Base-by-base conservation (phyloP, 2,888 invertebrate species). In the Esperia sulphurella region DNA sequence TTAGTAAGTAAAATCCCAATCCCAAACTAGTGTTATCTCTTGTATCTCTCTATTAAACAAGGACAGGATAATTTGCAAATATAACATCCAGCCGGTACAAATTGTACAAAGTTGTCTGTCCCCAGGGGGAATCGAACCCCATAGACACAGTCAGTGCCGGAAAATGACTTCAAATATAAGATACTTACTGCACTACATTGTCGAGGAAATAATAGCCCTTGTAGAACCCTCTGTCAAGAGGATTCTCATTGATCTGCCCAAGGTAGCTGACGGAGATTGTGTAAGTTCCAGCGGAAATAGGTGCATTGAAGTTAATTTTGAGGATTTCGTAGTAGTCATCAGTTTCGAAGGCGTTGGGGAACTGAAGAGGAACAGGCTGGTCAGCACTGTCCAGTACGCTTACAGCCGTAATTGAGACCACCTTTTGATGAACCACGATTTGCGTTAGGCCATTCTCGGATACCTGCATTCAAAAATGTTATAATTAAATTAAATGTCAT, bases 341-440 rank as follows among this genome's bases (percentile, higher is more conserved):
- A 0, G 59, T 72, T 42, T 74, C 71, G 57, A 74, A 80, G 0
- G 80, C 69, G 1, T 61, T 44, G 0, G 71, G 67, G 45, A 67
- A 60, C 21, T 61, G 59, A 0, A 88, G 71, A 1, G 61, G 52
- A 0, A 88, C 72, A 0, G 71, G 63, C 3, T 50, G 53, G 13
- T 58, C 59, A 13, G 52, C 51, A 2, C 40, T 46, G 13, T 71
- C 58, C 0, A 71, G 29, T 1, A 89, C 62, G 31, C 58, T 68
- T 0, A 88, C 75, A 1, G 52, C 55, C 0, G 52, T 53, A 33
- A 89, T 83, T 0, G 71, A 59, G 1, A 71, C 77, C 0, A 88
- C 83, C 3, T 85, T 86, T 55, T 85, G 83, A 52, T 89, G 89
- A 14, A 89, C 54, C 10, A 85, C 86, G 12, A 89, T 82, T 57